Base-by-base conservation (phyloP, 2,113 vertebrate genomes). In the Xiphophorus couchianus region DNA sequence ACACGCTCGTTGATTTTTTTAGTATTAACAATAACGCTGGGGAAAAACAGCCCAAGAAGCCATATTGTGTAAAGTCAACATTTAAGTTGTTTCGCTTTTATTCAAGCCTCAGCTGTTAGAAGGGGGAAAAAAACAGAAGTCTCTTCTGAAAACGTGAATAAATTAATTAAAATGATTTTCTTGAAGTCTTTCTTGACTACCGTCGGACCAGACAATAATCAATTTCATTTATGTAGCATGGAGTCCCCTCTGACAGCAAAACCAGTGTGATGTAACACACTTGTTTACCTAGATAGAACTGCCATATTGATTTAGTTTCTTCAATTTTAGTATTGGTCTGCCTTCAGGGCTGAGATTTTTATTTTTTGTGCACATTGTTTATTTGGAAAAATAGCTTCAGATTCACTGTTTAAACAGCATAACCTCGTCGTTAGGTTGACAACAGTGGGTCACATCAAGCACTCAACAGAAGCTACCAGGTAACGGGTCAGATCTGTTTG, bases 101-200 rank as follows among this genome's bases (percentile, higher is more conserved):
- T 58, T 17, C 2, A n/a, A n/a, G 22, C 51, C 25, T 58, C 25
- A n/a, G 19, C 22, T 58, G 51, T 58, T 58, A 58, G 25, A 48
- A 58, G 25, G 9, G 19, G 19, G 22, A 7, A 7, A 25, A 54
- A 10, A 3, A 6, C 27, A 28, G 6, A 44, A 61, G 14, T 62
- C 54, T 10, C 33, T 66, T 44, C n/a, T 39, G 64, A n/a, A 58
- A 58, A 58, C 0, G 6, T 58, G 7, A 58, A n/a, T 58, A 58
- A 25, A 58, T 25, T 58, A 69, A 42, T 67, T 28, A 63, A 11
- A 68, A 69, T n/a, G 35, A n/a, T 25, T 39, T 65, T 51, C 25
- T 35, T 60, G 63, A 80, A 58, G 65, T 7, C 61, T 80, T 64
- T 74, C 22, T 83, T 42, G 82, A 88, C 81, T 83, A 80, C 85